Evolutionary conservation across 2,797 vertebrate genomes (phyloP), one percentile per base, ranked within the genome.

Genomic region (Amniataba percoides): DNA sequence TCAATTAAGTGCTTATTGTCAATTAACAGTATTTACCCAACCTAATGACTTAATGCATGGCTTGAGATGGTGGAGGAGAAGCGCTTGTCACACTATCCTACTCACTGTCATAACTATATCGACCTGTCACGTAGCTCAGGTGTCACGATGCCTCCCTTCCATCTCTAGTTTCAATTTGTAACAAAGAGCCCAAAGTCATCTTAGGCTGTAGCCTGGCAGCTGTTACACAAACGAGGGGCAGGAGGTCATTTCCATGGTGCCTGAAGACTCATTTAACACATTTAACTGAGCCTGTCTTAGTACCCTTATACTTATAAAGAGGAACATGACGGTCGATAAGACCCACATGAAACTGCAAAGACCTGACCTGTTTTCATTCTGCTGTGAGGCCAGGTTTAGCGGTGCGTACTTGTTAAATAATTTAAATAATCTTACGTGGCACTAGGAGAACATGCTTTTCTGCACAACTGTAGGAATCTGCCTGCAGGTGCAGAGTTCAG

Each of bases 141-240:
- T 93, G 85, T 91, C 93, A 88, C 5, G 69, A 83, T 72, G 80
- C 67, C 71, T 69, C 72, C 27, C 25, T 46, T 59, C 68, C 77
- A 66, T 78, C 86, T 94, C 88, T 49, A n/a, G 71, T 93, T 93
- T 90, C 90, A 83, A 39, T 81, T 71, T 78, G 82, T 72, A 84
- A 92, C 90, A 91, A 87, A 88, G 73, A 82, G 49, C 27, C 39
- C 49, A 48, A 51, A 77, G 83, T 88, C 83, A 81, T 57, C 55
- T 62, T 66, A 80, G 83, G 83, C 62, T 75, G 25, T 42, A 75
- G 65, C 25, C 19, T 61, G 64, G 52, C 64, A 82, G 85, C 75
- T 78, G 71, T 74, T 74, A 69, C n/a, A 73, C 55, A 82, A 1
- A 80, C 65, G 63, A 72, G 49, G 83, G 77, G 85, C 61, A 69